A percentile compares a stretch with the other conserved stretches of the same genome.
These are phyloP conservation scores for Gryllus longicercus DNA, from an alignment of 2,888 invertebrate species.

Conservation along the genomic window DNA sequence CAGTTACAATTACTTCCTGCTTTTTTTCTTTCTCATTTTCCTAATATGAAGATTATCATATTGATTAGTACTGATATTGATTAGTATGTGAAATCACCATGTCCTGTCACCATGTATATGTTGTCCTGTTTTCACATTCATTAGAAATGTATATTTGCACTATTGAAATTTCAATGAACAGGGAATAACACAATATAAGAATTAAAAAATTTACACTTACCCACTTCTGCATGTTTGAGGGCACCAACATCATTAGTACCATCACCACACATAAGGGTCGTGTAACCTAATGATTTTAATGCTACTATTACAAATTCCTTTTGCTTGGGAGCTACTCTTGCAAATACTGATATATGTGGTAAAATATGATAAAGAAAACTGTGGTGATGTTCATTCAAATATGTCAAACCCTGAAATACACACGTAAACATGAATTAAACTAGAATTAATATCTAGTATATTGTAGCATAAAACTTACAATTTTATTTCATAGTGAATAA, in stretches of 20 bases:
- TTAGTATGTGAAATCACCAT: no score
- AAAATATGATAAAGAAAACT: conserved; percentile 68
- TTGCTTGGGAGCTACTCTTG: conserved; percentile 97
- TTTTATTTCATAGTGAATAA: conserved; percentile 29
- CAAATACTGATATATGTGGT: conserved; percentile 87
- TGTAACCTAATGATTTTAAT: conserved; percentile 80
- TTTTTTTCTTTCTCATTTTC: no score
- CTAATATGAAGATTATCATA: no score
- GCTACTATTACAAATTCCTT: conserved; percentile 93
- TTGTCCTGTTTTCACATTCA: no score
- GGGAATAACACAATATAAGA: conserved; percentile 25
- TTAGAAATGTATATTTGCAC: no score
- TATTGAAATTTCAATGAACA: neutral
- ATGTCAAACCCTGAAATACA: conserved; percentile 58
- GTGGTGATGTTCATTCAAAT: conserved; percentile 61
- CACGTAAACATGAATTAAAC: no score
- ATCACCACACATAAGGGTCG: conserved; percentile 98
- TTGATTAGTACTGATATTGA: no score
- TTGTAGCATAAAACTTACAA: conserved; percentile 18
- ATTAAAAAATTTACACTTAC: conserved; percentile 47
- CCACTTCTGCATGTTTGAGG: conserved; percentile 94
- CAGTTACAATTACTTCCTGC: no score
- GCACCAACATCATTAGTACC: conserved; percentile 99
- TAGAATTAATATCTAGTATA: no score
- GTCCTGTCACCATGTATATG: no score